Conservation (phyloP, 2,113 vertebrate genomes). For the Pseudonaja textilis region DNA sequence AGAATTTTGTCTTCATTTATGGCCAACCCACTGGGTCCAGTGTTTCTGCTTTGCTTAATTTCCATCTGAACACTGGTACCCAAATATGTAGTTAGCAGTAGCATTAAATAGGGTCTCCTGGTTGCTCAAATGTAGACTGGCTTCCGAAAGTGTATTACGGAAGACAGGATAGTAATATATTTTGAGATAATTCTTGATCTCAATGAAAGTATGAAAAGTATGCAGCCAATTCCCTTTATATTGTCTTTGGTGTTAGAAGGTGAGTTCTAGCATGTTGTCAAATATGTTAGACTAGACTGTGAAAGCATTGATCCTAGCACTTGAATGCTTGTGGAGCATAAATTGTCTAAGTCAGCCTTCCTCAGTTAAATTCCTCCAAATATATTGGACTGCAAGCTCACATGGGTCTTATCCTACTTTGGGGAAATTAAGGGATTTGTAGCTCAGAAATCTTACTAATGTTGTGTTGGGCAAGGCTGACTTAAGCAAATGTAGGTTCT, state of each 20-base stretch:
- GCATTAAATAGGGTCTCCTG: background rate
- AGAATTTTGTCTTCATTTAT: conserved; percentile 32
- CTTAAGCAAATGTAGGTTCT: conserved; percentile 11
- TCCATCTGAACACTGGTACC: background rate
- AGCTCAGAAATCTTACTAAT: background rate
- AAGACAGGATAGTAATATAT: background rate
- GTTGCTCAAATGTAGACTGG: background rate
- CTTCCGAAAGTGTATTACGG: conserved; percentile 12
- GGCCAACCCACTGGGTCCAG: conserved; percentile 35
- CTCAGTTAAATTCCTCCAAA: background rate
- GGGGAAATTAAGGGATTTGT: background rate
- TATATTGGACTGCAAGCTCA: background rate
- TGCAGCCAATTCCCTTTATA: background rate
- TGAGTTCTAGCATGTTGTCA: conserved; percentile 29
- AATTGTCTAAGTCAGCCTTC: background rate
- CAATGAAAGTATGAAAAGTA: background rate
- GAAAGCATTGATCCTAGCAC: conserved; percentile 31
- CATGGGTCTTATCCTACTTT: background rate
- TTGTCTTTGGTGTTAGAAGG: conserved; percentile 13
- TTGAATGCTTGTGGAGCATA: conserved; percentile 39
- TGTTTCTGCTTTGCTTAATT: conserved; percentile 19
- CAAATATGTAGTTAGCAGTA: conserved; percentile 23
- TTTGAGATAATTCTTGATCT: conserved; percentile 6
- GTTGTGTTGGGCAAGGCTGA: background rate
- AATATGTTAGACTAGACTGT: conserved; percentile 43